A percentile compares a stretch with the other conserved stretches of the same genome.
Conservation (phyloP, 1,140 invertebrate species). For the Laupala kohalensis region DNA sequence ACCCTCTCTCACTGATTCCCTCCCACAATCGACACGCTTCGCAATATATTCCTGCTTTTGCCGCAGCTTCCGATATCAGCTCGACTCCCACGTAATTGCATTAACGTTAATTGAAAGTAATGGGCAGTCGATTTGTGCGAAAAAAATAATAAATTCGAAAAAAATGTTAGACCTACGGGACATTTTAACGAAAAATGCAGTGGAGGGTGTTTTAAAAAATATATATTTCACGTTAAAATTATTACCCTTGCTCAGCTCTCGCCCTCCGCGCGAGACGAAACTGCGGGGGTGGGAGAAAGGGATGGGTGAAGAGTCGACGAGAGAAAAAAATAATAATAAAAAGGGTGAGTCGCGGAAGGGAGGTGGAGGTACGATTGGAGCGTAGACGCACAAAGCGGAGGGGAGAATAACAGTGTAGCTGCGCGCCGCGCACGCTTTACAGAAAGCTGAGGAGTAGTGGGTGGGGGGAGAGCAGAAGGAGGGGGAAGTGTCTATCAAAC, state of each 20-base stretch:
- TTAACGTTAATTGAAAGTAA: neutral
- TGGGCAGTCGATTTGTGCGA: neutral
- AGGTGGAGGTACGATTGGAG: too few species aligned
- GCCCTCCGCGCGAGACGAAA: neutral
- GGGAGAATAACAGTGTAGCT: neutral
- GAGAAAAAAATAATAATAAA: neutral
- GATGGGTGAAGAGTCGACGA: neutral
- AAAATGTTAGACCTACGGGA: neutral
- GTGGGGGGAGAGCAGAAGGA: too few species aligned
- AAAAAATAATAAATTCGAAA: neutral
- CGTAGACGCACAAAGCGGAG: neutral
- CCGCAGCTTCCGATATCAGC: neutral
- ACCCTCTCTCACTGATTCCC: too few species aligned
- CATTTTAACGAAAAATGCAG: neutral
- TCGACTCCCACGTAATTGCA: neutral
- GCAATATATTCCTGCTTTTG: neutral
- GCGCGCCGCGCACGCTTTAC: too few species aligned
- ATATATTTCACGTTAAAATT: neutral
- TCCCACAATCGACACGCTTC: neutral
- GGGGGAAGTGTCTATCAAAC: neutral
- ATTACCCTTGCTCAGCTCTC: neutral
- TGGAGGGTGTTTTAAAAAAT: neutral
- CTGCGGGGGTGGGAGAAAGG: neutral
- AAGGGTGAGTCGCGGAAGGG: too few species aligned
- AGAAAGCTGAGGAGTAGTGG: too few species aligned